A percentile compares a stretch with the other conserved stretches of the same genome.
Conservation (phyloP, 1,140 invertebrate species). For the Colletes latitarsis region DNA sequence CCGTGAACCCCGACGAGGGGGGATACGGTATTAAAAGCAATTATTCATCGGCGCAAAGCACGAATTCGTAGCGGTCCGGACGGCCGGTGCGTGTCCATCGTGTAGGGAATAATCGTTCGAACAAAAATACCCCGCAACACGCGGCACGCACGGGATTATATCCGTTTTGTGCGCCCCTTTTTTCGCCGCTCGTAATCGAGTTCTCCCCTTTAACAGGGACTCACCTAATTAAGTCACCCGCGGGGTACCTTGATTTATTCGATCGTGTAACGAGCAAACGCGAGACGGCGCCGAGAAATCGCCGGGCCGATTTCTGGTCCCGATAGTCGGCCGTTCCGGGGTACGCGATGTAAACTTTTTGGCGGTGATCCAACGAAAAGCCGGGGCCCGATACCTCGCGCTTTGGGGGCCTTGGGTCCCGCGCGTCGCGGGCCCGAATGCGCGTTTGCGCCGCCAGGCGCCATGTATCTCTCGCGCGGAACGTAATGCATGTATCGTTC, state of each 20-base stretch:
- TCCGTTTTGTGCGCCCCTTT: constrained; percentile 35
- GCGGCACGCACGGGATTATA: constrained; percentile 53
- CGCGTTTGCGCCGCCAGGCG: constrained; percentile 6
- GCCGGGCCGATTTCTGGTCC: not conserved
- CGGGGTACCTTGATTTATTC: constrained; percentile 57
- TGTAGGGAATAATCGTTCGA: constrained; percentile 48
- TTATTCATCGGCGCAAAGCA: constrained; percentile 55
- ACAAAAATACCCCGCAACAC: constrained; percentile 52
- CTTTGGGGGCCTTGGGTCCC: not conserved
- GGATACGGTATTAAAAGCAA: constrained; percentile 38
- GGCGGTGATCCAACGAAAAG: constrained; percentile 27
- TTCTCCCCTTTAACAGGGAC: constrained; percentile 47
- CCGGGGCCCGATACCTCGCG: not conserved
- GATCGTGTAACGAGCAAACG: constrained; percentile 40
- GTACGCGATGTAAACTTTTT: constrained; percentile 46
- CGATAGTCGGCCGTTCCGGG: not conserved
- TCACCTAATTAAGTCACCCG: constrained; percentile 62
- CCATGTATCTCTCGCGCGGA: constrained; percentile 45
- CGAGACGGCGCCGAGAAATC: constrained; percentile 26
- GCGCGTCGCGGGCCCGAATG: not conserved
- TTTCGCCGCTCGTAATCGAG: constrained; percentile 57
- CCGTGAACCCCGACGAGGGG: constrained; percentile 1
- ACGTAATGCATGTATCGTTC: constrained; percentile 65
- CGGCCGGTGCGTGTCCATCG: constrained; percentile 38
- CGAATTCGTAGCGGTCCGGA: constrained; percentile 36